Conservation (phyloP, 2,797 vertebrate species). For the Pelochelys cantorii region DNA sequence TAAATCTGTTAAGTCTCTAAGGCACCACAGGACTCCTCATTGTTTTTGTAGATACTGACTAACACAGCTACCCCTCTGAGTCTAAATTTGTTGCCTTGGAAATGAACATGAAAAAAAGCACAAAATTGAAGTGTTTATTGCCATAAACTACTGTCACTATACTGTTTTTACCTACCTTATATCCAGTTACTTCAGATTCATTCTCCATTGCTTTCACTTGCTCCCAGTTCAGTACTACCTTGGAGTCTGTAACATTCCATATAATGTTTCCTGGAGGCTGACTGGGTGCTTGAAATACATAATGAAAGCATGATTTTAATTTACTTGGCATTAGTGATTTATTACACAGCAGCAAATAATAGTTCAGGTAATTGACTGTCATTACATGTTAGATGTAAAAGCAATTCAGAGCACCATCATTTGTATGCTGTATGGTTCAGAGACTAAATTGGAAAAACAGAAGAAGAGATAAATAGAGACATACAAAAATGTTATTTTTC, state of each 20-base stretch:
- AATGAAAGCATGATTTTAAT: conserved; percentile 45
- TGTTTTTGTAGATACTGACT: no score
- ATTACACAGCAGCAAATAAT: conserved; percentile 34
- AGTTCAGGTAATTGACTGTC: conserved; percentile 38
- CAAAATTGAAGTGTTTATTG: rapidly evolving
- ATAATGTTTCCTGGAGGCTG: conserved; percentile 91
- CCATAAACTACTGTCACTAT: background rate
- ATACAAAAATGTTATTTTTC: conserved; percentile 20
- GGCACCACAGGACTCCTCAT: no score
- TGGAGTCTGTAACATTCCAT: conserved; percentile 94
- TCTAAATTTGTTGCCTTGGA: background rate
- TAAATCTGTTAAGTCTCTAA: no score
- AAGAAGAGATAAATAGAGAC: background rate
- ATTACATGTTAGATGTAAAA: background rate
- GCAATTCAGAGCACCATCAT: background rate
- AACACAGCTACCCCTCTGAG: no score
- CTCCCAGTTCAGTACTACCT: conserved; percentile 92
- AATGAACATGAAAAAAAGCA: rapidly evolving
- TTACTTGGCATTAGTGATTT: conserved; percentile 30
- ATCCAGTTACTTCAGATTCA: conserved; percentile 94
- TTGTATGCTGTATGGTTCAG: conserved; percentile 22
- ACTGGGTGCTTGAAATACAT: conserved; percentile 88
- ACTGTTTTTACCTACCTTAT: conserved; percentile 84
- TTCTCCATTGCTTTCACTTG: conserved; percentile 91
- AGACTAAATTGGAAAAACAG: conserved; percentile 30